phyloP scores from a whole-genome alignment of 1,140 invertebrate genomes.

The Diorhabda carinulata region DNA sequence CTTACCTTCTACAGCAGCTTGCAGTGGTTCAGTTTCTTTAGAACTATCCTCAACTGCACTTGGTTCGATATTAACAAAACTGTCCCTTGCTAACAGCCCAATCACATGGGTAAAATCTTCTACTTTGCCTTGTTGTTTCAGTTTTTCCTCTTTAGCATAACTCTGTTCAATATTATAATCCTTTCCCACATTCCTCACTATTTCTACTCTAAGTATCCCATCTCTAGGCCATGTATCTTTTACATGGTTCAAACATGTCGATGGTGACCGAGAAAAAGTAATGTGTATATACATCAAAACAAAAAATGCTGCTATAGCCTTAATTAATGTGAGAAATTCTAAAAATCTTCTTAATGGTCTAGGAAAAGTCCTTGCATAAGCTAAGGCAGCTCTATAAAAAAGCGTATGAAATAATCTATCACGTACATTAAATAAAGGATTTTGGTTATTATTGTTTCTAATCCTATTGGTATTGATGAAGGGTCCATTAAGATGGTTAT shows the following conservation, averaged over 20 bases:
- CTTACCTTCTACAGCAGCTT: constrained; percentile 14
- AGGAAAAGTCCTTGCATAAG: constrained; percentile 87
- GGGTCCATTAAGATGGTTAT: constrained; percentile 52
- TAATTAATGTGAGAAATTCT: constrained; percentile 86
- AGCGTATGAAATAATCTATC: constrained; percentile 94
- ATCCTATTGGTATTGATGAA: constrained; percentile 54
- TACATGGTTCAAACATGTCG: constrained; percentile 88
- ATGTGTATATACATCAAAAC: constrained; percentile 93
- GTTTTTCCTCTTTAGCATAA: constrained; percentile 72
- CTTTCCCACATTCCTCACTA: constrained; percentile 68
- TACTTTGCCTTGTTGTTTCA: constrained; percentile 64
- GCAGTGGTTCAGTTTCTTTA: constrained; percentile 44
- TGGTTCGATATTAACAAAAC: constrained; percentile 70
- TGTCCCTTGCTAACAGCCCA: constrained; percentile 63
- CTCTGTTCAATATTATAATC: constrained; percentile 76
- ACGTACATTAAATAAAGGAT: constrained; percentile 77
- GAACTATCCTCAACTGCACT: constrained; percentile 54
- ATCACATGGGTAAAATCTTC: constrained; percentile 63
- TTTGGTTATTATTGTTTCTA: constrained; percentile 60
- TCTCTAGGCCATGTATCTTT: constrained; percentile 90
- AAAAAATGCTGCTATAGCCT: constrained; percentile 86
- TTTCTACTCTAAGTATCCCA: constrained; percentile 95
- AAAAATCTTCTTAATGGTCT: constrained; percentile 79
- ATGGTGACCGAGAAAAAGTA: constrained; percentile 87
- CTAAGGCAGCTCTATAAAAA: constrained; percentile 86